These are phyloP conservation scores for Aproaerema taeniolella DNA, from an alignment of 2,888 invertebrate species.

Conservation along the genomic window DNA sequence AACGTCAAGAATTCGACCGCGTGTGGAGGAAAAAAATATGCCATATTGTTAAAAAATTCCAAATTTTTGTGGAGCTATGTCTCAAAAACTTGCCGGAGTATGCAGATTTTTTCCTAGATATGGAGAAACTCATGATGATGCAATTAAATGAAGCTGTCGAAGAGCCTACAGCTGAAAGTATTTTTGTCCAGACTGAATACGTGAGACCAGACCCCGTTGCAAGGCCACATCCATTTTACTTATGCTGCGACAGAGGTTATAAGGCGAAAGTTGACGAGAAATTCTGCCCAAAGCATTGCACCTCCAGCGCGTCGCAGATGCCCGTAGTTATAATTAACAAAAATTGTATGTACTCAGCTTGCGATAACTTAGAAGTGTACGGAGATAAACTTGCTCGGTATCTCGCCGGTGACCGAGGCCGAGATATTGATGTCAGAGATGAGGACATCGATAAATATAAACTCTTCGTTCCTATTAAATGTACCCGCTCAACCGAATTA, in stretches of 20 bases:
- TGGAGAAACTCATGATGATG: slow-evolving; percentile 60
- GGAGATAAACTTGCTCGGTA: slow-evolving; percentile 44
- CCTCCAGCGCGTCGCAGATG: slow-evolving; percentile 46
- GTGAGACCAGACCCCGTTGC: slow-evolving; percentile 34
- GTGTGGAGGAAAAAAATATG: slow-evolving; percentile 59
- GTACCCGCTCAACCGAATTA: slow-evolving; percentile 36
- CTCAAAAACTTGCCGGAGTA: slow-evolving; percentile 53
- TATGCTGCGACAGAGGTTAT: slow-evolving; percentile 50
- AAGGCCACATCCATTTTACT: slow-evolving; percentile 48
- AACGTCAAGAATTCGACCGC: slow-evolving; percentile 34
- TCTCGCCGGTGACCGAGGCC: slow-evolving; percentile 36
- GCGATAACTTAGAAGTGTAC: slow-evolving; percentile 52
- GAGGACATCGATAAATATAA: slow-evolving; percentile 43
- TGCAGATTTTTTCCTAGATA: slow-evolving; percentile 61
- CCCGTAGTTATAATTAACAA: slow-evolving; percentile 61
- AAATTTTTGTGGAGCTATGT: slow-evolving; percentile 55
- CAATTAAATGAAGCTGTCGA: slow-evolving; percentile 50
- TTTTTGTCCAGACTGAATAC: slow-evolving; percentile 38
- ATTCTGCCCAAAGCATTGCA: slow-evolving; percentile 50
- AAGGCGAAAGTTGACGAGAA: slow-evolving; percentile 39
- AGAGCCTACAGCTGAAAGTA: slow-evolving; percentile 41
- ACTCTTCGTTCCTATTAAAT: slow-evolving; percentile 41
- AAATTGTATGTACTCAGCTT: slow-evolving; percentile 54
- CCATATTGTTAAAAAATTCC: slow-evolving; percentile 57
- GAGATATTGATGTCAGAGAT: slow-evolving; percentile 41